A percentile compares a stretch with the other conserved stretches of the same genome.
phyloP scores from a whole-genome alignment of 1,140 invertebrate species.

The Agraylea sexmaculata region DNA sequence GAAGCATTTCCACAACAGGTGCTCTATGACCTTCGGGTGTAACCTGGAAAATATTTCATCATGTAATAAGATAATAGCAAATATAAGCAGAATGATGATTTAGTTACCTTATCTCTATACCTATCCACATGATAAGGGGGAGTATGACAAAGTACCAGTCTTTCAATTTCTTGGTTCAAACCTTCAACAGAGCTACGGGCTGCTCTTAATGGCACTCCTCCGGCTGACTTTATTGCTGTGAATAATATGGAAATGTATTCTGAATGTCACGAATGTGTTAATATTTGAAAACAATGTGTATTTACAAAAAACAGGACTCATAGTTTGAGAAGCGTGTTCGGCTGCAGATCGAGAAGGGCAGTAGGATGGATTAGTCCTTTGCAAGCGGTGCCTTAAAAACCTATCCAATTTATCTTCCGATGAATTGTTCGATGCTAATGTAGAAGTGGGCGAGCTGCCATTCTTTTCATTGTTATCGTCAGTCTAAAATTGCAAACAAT shows the following conservation, averaged over 20 bases:
- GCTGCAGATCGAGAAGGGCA: conserved; percentile 25
- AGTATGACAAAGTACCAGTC: conserved; percentile 47
- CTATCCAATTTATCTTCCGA: conserved; percentile 37
- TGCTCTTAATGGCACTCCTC: conserved; percentile 45
- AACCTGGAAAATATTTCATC: conserved; percentile 25
- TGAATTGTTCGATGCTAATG: conserved; percentile 3
- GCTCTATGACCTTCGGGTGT: conserved; percentile 76
- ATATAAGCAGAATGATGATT: background rate
- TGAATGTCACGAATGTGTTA: background rate
- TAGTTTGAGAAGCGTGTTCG: conserved; percentile 33
- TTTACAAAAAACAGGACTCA: conserved; percentile 36
- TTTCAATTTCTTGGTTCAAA: conserved; percentile 73
- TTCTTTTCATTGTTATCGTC: conserved; percentile 41
- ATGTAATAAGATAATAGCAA: conserved; percentile 6
- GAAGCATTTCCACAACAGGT: conserved; percentile 62
- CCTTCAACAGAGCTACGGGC: conserved; percentile 76
- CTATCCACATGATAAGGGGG: conserved; percentile 30
- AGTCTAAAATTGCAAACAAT: conserved; percentile 37
- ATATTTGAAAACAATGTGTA: background rate
- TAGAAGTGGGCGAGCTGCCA: conserved; percentile 13
- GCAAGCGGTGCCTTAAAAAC: conserved; percentile 34
- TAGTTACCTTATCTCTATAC: conserved; percentile 34
- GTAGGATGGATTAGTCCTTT: conserved; percentile 23
- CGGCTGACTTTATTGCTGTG: conserved; percentile 15
- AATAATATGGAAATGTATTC: conserved; percentile 6